A percentile compares a stretch with the other conserved stretches of the same genome.
Conservation (phyloP, 2,797 vertebrate genomes). For the Gephyroberyx darwinii region DNA sequence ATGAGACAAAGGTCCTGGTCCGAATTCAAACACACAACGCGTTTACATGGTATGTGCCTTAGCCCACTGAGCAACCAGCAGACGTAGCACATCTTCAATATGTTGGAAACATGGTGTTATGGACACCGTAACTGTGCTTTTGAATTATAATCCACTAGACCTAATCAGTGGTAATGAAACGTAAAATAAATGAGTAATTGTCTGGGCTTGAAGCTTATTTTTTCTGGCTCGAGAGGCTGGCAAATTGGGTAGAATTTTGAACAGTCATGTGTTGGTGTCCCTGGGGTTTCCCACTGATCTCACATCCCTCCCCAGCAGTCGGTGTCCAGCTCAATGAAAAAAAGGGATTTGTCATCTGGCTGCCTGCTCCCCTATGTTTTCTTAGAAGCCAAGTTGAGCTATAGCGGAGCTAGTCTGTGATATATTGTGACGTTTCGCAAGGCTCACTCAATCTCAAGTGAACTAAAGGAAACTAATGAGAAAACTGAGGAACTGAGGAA, state of each 20-base stretch:
- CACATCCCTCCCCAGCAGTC: conserved; percentile 73
- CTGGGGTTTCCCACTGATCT: conserved; percentile 73
- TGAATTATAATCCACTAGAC: conserved; percentile 6
- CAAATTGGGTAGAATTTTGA: conserved; percentile 53
- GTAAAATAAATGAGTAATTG: conserved; percentile 1
- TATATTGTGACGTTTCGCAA: conserved; percentile 75
- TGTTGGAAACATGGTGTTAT: neutral
- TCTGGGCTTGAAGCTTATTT: conserved; percentile 8
- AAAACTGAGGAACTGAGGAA: too few species aligned
- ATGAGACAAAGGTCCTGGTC: too few species aligned
- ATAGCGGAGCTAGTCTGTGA: conserved; percentile 41
- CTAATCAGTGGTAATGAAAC: conserved; percentile 18
- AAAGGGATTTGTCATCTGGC: conserved; percentile 80
- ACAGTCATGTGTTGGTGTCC: conserved; percentile 69
- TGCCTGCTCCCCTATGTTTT: conserved; percentile 73
- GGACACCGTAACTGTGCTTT: neutral
- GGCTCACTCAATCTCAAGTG: conserved; percentile 65
- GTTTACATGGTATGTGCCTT: too few species aligned
- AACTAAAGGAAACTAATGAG: conserved; percentile 63
- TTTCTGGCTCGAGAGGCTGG: conserved; percentile 31
- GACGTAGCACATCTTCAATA: neutral
- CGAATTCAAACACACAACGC: too few species aligned
- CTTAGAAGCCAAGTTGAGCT: conserved; percentile 67
- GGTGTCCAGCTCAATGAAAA: conserved; percentile 72
- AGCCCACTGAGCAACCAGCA: too few species aligned